Evolutionary conservation across 2,113 vertebrate species (phyloP).

Genomic region (Sminthopsis crassicaudata): DNA sequence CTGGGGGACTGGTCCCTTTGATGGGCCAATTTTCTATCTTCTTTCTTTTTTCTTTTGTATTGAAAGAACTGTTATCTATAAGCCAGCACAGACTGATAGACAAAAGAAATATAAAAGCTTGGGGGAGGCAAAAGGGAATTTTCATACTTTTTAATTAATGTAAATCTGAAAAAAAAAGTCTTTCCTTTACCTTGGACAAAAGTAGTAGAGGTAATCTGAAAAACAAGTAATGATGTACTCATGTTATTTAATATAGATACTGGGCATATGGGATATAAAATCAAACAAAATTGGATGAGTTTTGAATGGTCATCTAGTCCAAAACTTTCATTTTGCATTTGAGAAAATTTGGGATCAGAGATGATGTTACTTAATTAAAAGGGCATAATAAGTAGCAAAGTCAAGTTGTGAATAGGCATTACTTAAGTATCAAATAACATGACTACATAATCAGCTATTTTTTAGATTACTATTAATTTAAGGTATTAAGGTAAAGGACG

Average conservation of each 20-base stretch:
- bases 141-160: not conserved
- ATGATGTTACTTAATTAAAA: not conserved
- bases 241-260: conserved; percentile 2
- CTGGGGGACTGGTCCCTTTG: conserved; percentile 13
- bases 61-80: not conserved
- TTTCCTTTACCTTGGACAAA: not conserved
- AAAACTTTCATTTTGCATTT: not conserved
- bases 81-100: not conserved
- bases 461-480: no score
- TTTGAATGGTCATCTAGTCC: not conserved
- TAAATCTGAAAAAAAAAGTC: not conserved
- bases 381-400: not conserved
- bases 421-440: not conserved
- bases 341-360: not conserved
- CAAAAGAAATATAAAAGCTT: not conserved
- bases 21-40: conserved; percentile 12
- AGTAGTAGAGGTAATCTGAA: not conserved
- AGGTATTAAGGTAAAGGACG: no score
- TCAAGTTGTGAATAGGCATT: not conserved
- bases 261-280: not conserved
- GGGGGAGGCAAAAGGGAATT: not conserved
- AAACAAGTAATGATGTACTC: not conserved
- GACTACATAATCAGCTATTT: no score
- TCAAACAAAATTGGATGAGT: not conserved
- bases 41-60: not conserved